A percentile compares a stretch with the other conserved stretches of the same genome.
Evolutionary conservation across 2,797 vertebrate genomes (phyloP).

Genomic region (Microcaecilia unicolor): DNA sequence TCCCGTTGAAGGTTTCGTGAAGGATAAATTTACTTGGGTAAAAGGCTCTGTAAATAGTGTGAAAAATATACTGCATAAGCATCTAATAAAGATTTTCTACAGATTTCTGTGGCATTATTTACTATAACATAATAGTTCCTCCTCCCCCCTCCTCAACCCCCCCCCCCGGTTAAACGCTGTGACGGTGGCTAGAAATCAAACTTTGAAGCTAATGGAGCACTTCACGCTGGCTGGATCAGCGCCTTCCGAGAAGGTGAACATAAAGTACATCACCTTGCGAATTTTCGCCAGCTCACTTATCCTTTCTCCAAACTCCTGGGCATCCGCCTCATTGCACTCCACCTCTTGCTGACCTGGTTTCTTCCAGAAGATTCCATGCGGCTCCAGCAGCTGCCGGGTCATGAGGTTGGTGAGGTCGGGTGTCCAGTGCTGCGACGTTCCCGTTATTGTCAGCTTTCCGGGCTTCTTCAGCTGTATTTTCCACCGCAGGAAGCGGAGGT

Average conservation of each 20-base stretch:
- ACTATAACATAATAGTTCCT: too few relatives aligned
- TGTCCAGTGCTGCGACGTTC: constrained; percentile 89
- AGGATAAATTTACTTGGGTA: too few relatives aligned
- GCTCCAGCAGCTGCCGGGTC: constrained; percentile 87
- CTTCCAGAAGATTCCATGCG: constrained; percentile 79
- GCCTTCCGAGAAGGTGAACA: constrained; percentile 69
- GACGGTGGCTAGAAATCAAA: too few relatives aligned
- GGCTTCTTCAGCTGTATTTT: constrained; percentile 49
- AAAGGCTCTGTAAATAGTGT: too few relatives aligned
- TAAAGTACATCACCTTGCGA: constrained; percentile 92
- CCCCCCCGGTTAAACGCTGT: too few relatives aligned
- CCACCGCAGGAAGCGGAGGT: constrained; percentile 71
- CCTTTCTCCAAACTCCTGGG: constrained; percentile 85
- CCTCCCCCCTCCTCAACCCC: too few relatives aligned
- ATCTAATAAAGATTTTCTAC: too few relatives aligned
- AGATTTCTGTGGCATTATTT: too few relatives aligned
- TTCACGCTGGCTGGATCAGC: constrained; percentile 57
- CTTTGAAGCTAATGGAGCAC: constrained; percentile 67
- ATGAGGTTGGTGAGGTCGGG: constrained; percentile 91
- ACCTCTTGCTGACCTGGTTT: constrained; percentile 47
- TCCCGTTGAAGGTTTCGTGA: too few relatives aligned
- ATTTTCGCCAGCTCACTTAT: constrained; percentile 80
- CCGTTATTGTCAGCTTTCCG: constrained; percentile 69
- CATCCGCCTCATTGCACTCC: constrained; percentile 80
- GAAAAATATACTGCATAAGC: too few relatives aligned